phyloP scores from a whole-genome alignment of 2,113 vertebrate species.

The Thinocorus orbignyianus region DNA sequence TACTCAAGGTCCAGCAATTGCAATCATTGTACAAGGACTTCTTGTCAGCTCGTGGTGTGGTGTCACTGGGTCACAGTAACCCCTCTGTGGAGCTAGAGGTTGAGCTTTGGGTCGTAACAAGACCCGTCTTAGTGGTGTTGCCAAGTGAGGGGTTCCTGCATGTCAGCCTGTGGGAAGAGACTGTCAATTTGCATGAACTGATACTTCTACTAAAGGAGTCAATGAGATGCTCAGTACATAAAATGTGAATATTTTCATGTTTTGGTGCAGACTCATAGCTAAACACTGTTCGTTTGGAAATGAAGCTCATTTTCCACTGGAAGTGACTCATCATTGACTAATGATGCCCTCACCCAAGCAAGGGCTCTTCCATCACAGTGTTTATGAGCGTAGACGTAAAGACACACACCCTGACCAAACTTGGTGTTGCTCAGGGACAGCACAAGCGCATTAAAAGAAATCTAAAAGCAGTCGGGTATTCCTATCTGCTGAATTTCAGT shows the following conservation, averaged over 20 bases:
- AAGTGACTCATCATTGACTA: constrained; percentile 41
- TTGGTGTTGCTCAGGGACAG: neutral
- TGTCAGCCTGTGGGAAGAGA: neutral
- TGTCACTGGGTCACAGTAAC: neutral
- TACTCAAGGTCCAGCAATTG: neutral
- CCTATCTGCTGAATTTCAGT: neutral
- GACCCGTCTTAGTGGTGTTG: neutral
- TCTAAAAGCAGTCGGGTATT: neutral
- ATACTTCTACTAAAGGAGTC: neutral
- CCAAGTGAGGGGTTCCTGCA: neutral
- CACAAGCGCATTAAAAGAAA: neutral
- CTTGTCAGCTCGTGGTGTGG: rapidly evolving
- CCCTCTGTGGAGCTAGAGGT: neutral
- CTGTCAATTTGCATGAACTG: neutral
- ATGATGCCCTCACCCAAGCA: neutral
- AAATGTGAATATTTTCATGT: neutral
- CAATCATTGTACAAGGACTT: neutral
- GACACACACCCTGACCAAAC: neutral
- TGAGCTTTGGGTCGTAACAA: neutral
- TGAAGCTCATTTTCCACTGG: constrained; percentile 37
- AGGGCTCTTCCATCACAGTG: neutral
- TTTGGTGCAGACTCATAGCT: neutral
- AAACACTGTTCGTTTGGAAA: neutral
- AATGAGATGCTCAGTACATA: neutral
- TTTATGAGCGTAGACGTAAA: neutral